phyloP scores from a whole-genome alignment of 2,797 vertebrate species.

The Paguma larvata region DNA sequence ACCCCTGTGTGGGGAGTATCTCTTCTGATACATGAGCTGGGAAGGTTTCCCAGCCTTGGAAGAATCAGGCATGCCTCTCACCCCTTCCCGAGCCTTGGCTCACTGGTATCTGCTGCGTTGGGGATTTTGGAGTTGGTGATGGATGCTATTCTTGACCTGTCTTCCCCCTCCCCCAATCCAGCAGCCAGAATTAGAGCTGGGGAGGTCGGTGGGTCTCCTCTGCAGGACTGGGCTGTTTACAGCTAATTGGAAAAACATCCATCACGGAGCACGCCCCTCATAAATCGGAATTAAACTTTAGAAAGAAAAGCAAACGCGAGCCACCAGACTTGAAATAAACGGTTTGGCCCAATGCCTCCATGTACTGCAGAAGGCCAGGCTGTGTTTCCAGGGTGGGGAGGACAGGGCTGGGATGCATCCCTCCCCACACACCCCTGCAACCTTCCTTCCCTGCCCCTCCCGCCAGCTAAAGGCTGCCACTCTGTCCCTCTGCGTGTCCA shows the following conservation, averaged over 20 bases:
- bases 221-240: constrained; percentile 24
- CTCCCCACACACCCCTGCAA: fast-evolving
- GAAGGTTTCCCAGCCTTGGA: not conserved
- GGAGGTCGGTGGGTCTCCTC: not conserved
- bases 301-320: constrained; percentile 38
- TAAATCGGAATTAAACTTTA: constrained; percentile 55
- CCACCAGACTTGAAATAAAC: not conserved
- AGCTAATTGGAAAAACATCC: constrained; percentile 67
- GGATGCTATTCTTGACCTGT: not conserved
- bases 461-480: fast-evolving
- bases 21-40: not conserved
- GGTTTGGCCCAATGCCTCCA: not conserved
- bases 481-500: fast-evolving
- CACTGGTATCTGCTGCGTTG: not conserved
- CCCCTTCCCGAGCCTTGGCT: not conserved
- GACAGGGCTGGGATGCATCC: too few relatives aligned
- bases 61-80: not conserved
- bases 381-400: not conserved
- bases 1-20: fast-evolving
- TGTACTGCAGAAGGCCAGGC: not conserved
- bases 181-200: not conserved
- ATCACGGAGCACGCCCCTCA: not conserved
- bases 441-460: fast-evolving
- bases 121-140: constrained; percentile 30
- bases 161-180: not conserved